Evolutionary conservation across 1,140 invertebrate genomes (phyloP).

Genomic region (Pogonomyrmex californicus): DNA sequence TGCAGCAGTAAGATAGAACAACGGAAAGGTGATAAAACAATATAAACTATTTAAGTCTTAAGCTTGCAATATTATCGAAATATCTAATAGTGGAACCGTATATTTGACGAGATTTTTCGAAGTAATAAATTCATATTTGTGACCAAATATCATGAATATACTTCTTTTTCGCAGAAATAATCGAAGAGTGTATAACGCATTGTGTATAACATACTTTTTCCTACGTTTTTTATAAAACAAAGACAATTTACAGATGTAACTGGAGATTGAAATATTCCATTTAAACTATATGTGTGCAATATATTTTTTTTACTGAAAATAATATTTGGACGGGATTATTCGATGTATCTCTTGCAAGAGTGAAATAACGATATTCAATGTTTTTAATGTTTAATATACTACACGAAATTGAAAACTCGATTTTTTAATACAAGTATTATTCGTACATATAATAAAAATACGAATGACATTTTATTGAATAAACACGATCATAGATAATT

Average conservation of each 20-base stretch:
- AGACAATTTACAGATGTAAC: background rate
- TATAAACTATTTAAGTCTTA: conserved; percentile 52
- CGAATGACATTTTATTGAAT: background rate
- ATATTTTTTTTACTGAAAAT: background rate
- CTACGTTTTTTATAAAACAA: conserved; percentile 7
- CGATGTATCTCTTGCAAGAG: background rate
- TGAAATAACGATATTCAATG: background rate
- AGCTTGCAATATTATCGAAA: background rate
- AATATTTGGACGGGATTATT: background rate
- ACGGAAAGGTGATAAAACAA: conserved; percentile 25
- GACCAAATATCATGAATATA: background rate
- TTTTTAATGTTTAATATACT: conserved; percentile 40
- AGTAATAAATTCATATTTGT: background rate
- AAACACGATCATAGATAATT: background rate
- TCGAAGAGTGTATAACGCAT: background rate
- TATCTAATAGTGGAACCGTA: conserved; percentile 39
- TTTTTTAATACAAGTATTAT: background rate
- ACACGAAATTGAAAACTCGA: conserved; percentile 7
- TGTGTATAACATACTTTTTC: background rate
- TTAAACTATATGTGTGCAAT: background rate
- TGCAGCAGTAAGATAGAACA: conserved; percentile 9
- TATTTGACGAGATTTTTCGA: conserved; percentile 44
- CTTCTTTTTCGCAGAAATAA: background rate
- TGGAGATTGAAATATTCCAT: background rate
- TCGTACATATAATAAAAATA: background rate